These are phyloP conservation scores for Drosophila kohkoa DNA, from an alignment of 1,140 invertebrate genomes.

Conservation along the genomic window DNA sequence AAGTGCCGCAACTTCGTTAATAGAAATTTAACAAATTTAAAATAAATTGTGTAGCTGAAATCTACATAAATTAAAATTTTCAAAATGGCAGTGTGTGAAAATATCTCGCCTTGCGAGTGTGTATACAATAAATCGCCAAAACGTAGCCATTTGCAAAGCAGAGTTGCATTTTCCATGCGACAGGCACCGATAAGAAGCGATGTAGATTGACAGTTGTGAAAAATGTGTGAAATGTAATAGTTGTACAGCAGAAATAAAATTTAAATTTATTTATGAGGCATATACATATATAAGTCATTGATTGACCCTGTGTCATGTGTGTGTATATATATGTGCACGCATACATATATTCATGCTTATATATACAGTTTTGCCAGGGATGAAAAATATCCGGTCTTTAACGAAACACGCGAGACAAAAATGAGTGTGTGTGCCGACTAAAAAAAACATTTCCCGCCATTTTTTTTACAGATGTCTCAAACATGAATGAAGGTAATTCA, in stretches of 20 bases:
- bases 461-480: constrained; percentile 80
- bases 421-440: constrained; percentile 1
- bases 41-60: constrained; percentile 39
- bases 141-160: constrained; percentile 46
- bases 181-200: constrained; percentile 31
- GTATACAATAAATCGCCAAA: constrained; percentile 33
- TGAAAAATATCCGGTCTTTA: constrained; percentile 22
- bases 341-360: constrained; percentile 4
- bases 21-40: constrained; percentile 26
- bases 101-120: constrained; percentile 26
- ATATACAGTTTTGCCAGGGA: constrained; percentile 17
- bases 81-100: constrained; percentile 32
- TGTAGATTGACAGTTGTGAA: constrained; percentile 8
- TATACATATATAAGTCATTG: constrained; percentile 6
- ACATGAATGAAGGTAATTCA: constrained; percentile 85
- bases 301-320: constrained; percentile 6
- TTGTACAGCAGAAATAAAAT: constrained; percentile 41
- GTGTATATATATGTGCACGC: constrained; percentile 10
- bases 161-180: constrained; percentile 51
- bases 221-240: constrained; percentile 36
- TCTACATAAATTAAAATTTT: constrained; percentile 19
- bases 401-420: constrained; percentile 15
- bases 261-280: constrained; percentile 17
- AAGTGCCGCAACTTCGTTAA: constrained; percentile 32
- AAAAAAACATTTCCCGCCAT: constrained; percentile 26